Evolutionary conservation across 1,140 invertebrate genomes (phyloP), one percentile per base, ranked within the genome.

Genomic region (Rhopalosiphum padi): DNA sequence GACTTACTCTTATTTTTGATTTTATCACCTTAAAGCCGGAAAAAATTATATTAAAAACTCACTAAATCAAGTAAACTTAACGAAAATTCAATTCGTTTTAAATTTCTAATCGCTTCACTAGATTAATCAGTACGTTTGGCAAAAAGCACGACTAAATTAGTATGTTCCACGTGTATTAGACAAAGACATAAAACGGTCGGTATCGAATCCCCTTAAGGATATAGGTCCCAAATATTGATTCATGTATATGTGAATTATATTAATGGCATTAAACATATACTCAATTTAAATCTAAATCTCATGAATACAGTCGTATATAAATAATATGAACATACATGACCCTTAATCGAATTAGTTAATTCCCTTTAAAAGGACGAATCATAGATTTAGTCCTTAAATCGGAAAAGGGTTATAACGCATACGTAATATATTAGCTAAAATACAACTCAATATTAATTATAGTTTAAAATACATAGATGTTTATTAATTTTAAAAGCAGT

Each of bases 251-350:
- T 90, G 11, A 43, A 90, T 60, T 43, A 43, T 41, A 90, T 60
- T 60, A 60, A 90, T n/a, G 2, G 8, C 43, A 90, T 60, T 90
- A 60, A 60, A 60, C 37, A 53, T 18, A 60, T 0, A 43, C 37
- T 60, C 25, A 41, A 90, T 60, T 41, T 60, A 60, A 60, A 90
- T 60, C 41, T 90, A 21, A 90, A 9, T 41, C 37, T 90, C 88
- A 43, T 90, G 37, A 90, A 90, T 90, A 90, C 25, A 15, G 15
- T 43, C 23, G 37, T 90, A 43, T 43, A 37, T 90, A 90, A 60
- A 90, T 60, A 90, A 60, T 37, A 60, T 60, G 37, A n/a, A n/a
- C 30, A 68, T 60, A 60, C 53, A 23, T 30, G 11, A 53, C 51
- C 51, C 23, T 68, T 43, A 18, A 43, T 9, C 43, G 18, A 60